Base-by-base conservation (phyloP, 1,140 invertebrate genomes). In the Drosophila pseudoobscura region DNA sequence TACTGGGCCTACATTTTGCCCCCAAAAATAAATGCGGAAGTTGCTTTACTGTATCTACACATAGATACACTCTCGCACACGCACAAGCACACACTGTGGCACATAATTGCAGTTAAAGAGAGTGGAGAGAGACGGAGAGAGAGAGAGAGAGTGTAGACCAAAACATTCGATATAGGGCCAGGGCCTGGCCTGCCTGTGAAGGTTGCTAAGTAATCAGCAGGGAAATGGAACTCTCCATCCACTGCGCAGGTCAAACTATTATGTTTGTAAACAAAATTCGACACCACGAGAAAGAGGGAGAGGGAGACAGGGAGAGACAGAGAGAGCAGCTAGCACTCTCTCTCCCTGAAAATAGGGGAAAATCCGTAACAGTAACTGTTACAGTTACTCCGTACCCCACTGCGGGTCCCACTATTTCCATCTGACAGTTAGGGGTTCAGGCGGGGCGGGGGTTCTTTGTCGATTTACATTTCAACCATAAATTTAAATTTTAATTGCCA, bases 241-340 rank as follows among this genome's bases (percentile, higher is more conserved):
- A 87, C 73, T 84, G 80, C 80, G 80, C 80, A 84, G 82, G 80
- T 84, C 80, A 84, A 84, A 84, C 80, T 79, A 80, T 70, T 66
- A 87, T 84, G 80, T 84, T 84, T 84, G 80, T 84, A 84, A 84
- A 84, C 80, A 84, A 84, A 73, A 80, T 80, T 47, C 56, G 58
- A 75, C 63, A 55, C 11, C 35, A 9, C 3, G 3, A 31, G 56
- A 51, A 43, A 47, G 45, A 46, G 35, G 57, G 47, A 58, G 57
- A 60, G 50, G 45, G 41, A 56, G 6, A 29, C 35, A 47, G 56
- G 31, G 29, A 29, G 20, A 24, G 49, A 20, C 1, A 58, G 52
- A 57, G 60, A 47, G 55, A 47, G 55, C 56, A 41, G 46, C 5
- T 29, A 20, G 3, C 31, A 9, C 31, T 9, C 44, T 17, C 55